Percentiles rank a stretch among this genome's conserved stretches.
Conservation (phyloP, 2,797 vertebrate species). For the Emys orbicularis region DNA sequence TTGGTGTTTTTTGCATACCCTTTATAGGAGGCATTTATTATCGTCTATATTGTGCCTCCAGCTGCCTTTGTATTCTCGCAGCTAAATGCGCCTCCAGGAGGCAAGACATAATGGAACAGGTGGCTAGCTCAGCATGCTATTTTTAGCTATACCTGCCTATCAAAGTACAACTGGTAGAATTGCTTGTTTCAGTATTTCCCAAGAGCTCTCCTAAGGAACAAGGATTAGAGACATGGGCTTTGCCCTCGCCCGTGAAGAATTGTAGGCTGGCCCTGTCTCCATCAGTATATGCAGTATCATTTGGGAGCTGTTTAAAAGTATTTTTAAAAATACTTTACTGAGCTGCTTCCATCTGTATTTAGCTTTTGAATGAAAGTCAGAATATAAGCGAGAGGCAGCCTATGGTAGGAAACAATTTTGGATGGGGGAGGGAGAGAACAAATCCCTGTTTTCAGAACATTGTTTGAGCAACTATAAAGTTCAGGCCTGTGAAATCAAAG, state of each 20-base stretch:
- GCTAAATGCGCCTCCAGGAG: constrained; percentile 26
- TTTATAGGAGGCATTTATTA: constrained; percentile 15
- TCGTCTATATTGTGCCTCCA: constrained; percentile 18
- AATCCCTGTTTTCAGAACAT: constrained; percentile 39
- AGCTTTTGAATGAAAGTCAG: constrained; percentile 28
- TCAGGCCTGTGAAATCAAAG: constrained; percentile 62
- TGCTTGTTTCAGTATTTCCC: constrained; percentile 28
- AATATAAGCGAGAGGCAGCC: not conserved
- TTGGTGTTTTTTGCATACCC: not conserved
- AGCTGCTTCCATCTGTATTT: not conserved
- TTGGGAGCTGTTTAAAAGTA: constrained; percentile 56
- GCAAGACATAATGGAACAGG: constrained; percentile 31
- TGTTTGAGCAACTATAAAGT: constrained; percentile 59
- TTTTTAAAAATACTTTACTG: not conserved
- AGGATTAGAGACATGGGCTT: not conserved
- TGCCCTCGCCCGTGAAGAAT: constrained; percentile 15
- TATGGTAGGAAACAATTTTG: not conserved
- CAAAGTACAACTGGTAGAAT: not conserved
- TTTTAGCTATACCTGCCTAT: constrained; percentile 48
- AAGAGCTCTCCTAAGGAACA: constrained; percentile 44
- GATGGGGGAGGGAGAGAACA: not conserved
- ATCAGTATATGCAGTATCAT: not conserved
- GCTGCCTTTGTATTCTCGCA: not conserved
- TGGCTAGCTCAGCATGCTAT: not conserved
- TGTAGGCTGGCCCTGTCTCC: not conserved